phyloP scores from a whole-genome alignment of 1,140 invertebrate species.

The Pseudomyrmex pallidus region DNA sequence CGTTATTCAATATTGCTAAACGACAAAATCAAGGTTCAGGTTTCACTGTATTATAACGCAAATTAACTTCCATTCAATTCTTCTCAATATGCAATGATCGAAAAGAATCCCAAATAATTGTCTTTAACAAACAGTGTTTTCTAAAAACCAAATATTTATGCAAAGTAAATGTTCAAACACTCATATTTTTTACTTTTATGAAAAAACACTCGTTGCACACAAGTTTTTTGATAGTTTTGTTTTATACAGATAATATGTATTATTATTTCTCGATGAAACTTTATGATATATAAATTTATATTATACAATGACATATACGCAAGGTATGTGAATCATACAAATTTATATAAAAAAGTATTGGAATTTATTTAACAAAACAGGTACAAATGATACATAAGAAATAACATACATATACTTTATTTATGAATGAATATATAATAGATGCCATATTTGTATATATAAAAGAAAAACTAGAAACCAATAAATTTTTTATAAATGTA shows the following conservation, averaged over 20 bases:
- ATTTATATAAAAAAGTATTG: not conserved
- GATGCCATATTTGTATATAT: not conserved
- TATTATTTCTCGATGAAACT: not conserved
- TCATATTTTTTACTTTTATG: slow-evolving; percentile 50
- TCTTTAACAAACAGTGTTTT: too few species aligned
- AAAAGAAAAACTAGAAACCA: not conserved
- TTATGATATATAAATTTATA: slow-evolving; percentile 42
- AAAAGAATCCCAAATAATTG: not conserved
- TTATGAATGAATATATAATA: slow-evolving; percentile 13
- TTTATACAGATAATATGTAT: slow-evolving; percentile 13
- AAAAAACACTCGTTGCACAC: slow-evolving; percentile 23
- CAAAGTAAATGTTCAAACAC: not conserved
- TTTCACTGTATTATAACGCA: slow-evolving; percentile 80
- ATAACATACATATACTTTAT: not conserved
- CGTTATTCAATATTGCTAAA: slow-evolving; percentile 84
- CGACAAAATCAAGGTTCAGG: slow-evolving; percentile 82
- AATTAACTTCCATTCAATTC: not conserved
- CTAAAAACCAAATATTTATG: not conserved
- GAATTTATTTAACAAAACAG: slow-evolving; percentile 24
- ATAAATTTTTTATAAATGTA: slow-evolving; percentile 32
- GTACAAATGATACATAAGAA: slow-evolving; percentile 14
- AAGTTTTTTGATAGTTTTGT: not conserved
- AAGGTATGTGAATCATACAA: slow-evolving; percentile 34
- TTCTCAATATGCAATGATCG: not conserved
- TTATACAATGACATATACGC: slow-evolving; percentile 2